Conservation (phyloP, 2,797 vertebrate genomes). For the Sebastes cheni region DNA sequence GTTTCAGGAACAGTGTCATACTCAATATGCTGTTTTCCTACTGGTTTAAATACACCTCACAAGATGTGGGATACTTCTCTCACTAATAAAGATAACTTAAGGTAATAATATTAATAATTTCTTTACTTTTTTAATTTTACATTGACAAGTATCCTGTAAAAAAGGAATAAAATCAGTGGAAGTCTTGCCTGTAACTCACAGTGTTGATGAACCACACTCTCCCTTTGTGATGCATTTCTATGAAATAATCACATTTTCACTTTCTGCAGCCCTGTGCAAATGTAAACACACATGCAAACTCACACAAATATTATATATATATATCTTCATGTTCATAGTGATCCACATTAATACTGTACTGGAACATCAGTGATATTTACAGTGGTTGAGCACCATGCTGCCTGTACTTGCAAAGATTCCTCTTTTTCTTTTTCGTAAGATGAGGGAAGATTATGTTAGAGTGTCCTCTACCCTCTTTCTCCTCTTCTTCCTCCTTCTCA, state of each 20-base stretch:
- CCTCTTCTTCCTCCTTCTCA: conserved; percentile 21
- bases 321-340: conserved; percentile 7
- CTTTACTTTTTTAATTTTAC: conserved; percentile 25
- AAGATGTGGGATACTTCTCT: conserved; percentile 35
- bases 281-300: conserved; percentile 58
- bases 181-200: conserved; percentile 43
- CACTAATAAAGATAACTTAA: conserved; percentile 53
- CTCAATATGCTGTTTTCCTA: conserved; percentile 34
- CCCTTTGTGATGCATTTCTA: conserved; percentile 43
- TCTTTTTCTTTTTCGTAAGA: conserved; percentile 17
- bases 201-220: conserved; percentile 46
- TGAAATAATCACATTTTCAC: conserved; percentile 35
- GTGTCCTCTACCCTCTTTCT: neutral
- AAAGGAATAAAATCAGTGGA: conserved; percentile 23
- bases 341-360: conserved; percentile 49
- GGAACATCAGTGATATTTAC: conserved; percentile 48
- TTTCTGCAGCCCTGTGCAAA: conserved; percentile 54
- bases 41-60: conserved; percentile 45
- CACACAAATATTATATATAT: conserved; percentile 28
- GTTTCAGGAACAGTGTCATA: conserved; percentile 63
- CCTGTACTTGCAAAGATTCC: conserved; percentile 26
- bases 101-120: neutral
- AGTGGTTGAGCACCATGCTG: conserved; percentile 24
- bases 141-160: conserved; percentile 22
- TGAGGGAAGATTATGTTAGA: neutral